phyloP scores from a whole-genome alignment of 2,113 vertebrate genomes.

The Harpagus bidentatus region DNA sequence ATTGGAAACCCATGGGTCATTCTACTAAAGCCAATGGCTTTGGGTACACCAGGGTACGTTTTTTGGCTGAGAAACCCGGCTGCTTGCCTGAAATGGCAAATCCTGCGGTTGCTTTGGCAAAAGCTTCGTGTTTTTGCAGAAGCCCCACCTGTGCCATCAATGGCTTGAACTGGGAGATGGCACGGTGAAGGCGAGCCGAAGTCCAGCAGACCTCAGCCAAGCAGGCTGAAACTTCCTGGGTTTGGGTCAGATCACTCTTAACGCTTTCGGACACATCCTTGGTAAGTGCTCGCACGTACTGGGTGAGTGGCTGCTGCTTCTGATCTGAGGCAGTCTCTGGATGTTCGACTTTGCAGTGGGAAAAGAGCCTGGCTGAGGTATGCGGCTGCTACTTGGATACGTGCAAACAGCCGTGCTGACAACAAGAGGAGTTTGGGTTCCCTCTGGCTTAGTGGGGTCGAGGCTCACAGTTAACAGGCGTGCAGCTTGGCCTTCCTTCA shows the following conservation, averaged over 20 bases:
- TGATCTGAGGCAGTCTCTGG: background rate
- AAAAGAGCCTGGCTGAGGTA: background rate
- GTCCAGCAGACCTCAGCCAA: background rate
- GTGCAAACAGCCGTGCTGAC: background rate
- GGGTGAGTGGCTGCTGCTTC: background rate
- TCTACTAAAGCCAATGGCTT: background rate
- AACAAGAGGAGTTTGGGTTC: background rate
- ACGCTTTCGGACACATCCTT: background rate
- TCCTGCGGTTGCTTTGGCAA: background rate
- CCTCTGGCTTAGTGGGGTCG: background rate
- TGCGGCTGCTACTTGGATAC: background rate
- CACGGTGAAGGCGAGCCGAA: background rate
- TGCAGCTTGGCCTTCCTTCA: background rate
- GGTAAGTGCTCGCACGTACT: background rate
- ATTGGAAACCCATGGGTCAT: background rate
- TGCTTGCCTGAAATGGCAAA: background rate
- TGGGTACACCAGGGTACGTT: rapidly evolving
- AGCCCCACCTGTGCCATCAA: no score
- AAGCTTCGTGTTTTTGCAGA: background rate
- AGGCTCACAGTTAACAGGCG: background rate
- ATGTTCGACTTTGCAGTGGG: background rate
- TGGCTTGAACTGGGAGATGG: background rate
- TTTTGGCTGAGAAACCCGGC: background rate
- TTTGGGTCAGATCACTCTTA: background rate
- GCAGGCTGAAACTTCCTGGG: background rate